A percentile compares a stretch with the other conserved stretches of the same genome.
These are phyloP conservation scores for Antheraea mylitta DNA, from an alignment of 1,140 invertebrate species.

Conservation along the genomic window DNA sequence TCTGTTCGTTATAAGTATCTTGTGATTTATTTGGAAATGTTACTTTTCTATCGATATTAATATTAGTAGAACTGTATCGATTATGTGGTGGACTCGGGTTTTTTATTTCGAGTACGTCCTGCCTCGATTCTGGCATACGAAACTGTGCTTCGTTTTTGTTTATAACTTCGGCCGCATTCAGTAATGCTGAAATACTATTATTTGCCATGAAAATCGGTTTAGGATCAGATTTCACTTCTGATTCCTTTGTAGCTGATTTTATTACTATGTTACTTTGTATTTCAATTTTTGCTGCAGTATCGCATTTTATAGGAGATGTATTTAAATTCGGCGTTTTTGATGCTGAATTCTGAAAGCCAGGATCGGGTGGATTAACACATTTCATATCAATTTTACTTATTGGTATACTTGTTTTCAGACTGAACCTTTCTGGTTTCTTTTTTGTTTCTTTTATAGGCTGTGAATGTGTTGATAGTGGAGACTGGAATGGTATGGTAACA, in stretches of 20 bases:
- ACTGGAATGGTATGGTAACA: slow-evolving; percentile 43
- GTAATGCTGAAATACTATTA: slow-evolving; percentile 56
- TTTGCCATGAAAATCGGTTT: slow-evolving; percentile 13
- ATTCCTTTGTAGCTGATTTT: slow-evolving; percentile 47
- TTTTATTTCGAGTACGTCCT: slow-evolving; percentile 35
- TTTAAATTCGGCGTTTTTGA: slow-evolving; percentile 33
- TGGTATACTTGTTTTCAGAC: slow-evolving; percentile 73
- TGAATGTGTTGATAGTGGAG: neutral
- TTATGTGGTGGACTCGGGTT: slow-evolving; percentile 28
- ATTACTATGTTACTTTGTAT: slow-evolving; percentile 68
- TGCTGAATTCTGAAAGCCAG: slow-evolving; percentile 36
- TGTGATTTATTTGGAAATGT: slow-evolving; percentile 39
- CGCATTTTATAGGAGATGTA: slow-evolving; percentile 32
- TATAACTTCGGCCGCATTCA: slow-evolving; percentile 59
- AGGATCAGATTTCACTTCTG: slow-evolving; percentile 9
- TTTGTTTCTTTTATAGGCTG: slow-evolving; percentile 39
- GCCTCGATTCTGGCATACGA: slow-evolving; percentile 41
- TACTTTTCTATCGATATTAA: slow-evolving; percentile 48
- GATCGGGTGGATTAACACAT: slow-evolving; percentile 58
- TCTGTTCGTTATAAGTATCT: slow-evolving; percentile 47
- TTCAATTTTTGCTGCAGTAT: slow-evolving; percentile 44
- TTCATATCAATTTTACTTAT: slow-evolving; percentile 74
- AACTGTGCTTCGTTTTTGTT: slow-evolving; percentile 55
- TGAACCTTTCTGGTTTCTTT: slow-evolving; percentile 63
- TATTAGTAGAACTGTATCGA: slow-evolving; percentile 48